A percentile compares a stretch with the other conserved stretches of the same genome.
phyloP scores from a whole-genome alignment of 2,113 vertebrate species.

The Lonchura striata region DNA sequence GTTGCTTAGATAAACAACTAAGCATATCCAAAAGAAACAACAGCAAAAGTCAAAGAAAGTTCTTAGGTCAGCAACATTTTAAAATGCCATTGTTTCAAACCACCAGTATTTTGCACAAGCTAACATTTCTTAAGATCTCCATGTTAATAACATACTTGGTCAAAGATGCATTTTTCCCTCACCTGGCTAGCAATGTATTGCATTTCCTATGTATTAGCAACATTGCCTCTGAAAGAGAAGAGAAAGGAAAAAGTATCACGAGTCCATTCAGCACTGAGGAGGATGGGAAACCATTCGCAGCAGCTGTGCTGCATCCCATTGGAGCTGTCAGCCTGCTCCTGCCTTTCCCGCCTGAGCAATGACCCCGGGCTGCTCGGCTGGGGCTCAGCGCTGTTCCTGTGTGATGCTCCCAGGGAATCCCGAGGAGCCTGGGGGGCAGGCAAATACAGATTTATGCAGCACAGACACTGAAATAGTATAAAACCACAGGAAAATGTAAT shows the following conservation, averaged over 20 bases:
- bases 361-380: neutral
- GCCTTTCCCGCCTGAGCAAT: neutral
- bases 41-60: conserved; percentile 66
- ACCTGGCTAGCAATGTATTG: neutral
- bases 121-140: neutral
- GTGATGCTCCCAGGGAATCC: neutral
- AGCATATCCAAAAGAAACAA: conserved; percentile 70
- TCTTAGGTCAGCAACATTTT: conserved; percentile 64
- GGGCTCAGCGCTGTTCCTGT: neutral
- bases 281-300: neutral
- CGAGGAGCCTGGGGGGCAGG: neutral
- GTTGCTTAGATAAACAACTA: conserved; percentile 64
- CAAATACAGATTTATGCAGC: neutral
- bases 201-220: neutral
- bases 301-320: rapidly evolving
- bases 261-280: neutral
- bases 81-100: conserved; percentile 52
- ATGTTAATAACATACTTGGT: neutral
- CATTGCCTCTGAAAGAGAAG: neutral
- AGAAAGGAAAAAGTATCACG: neutral
- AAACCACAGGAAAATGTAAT: neutral
- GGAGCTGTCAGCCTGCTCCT: neutral
- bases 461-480: neutral
- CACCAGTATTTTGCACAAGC: conserved; percentile 44
- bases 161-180: neutral